phyloP scores from a whole-genome alignment of 2,888 invertebrate genomes.

The Parnassius mnemosyne region DNA sequence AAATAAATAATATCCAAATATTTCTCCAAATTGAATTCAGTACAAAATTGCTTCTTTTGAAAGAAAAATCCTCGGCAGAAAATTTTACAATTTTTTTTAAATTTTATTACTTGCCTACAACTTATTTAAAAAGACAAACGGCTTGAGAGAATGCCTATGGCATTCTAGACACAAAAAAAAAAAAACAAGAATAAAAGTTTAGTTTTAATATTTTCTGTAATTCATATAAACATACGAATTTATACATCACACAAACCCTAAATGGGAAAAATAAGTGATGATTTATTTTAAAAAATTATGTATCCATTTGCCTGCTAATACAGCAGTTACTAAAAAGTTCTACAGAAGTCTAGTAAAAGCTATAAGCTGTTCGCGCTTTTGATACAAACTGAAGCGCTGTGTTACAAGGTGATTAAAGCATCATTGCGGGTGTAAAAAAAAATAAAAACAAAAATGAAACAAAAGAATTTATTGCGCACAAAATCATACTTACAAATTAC shows the following conservation, averaged over 20 bases:
- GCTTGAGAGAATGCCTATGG: no score
- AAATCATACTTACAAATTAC: conserved; percentile 74
- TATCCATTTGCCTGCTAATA: conserved; percentile 67
- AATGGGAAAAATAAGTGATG: conserved; percentile 19
- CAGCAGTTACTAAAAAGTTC: conserved; percentile 3
- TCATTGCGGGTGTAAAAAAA: conserved; percentile 45
- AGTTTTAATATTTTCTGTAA: no score
- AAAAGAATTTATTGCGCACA: conserved; percentile 78
- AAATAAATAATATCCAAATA: no score
- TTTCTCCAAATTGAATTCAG: no score
- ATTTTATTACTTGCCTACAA: no score
- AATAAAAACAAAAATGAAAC: conserved; percentile 66
- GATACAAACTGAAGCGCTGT: conserved; percentile 17
- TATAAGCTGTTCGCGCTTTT: conserved; percentile 14
- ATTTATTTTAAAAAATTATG: conserved; percentile 26
- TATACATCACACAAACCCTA: conserved; percentile 74
- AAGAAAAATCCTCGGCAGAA: no score
- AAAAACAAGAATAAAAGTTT: no score
- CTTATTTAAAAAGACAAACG: no score
- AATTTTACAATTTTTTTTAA: no score
- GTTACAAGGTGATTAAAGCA: conserved; percentile 31
- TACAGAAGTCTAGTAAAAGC: conserved; percentile 14
- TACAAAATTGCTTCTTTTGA: no score
- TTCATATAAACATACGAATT: background rate
- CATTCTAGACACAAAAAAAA: no score